These are phyloP conservation scores for Oncorhynchus gorbuscha DNA, from an alignment of 2,113 vertebrate genomes.

Conservation along the genomic window DNA sequence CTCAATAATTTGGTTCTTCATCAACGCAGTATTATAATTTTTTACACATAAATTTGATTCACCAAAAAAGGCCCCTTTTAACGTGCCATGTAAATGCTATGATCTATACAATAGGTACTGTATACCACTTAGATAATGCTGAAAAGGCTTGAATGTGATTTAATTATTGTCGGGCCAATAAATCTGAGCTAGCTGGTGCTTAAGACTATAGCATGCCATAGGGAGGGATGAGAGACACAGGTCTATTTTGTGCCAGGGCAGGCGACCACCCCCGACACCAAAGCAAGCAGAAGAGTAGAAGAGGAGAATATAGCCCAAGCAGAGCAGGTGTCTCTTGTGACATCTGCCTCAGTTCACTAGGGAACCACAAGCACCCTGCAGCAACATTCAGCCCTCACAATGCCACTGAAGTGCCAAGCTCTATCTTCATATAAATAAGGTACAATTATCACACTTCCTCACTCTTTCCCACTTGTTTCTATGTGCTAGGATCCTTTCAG, in stretches of 20 bases:
- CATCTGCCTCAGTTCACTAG: constrained; percentile 71
- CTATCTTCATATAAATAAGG: constrained; percentile 58
- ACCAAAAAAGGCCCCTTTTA: neutral
- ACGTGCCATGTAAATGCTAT: neutral
- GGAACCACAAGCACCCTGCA: constrained; percentile 55
- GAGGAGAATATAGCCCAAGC: constrained; percentile 50
- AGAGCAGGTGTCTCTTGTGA: constrained; percentile 70
- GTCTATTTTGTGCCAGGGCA: constrained; percentile 56
- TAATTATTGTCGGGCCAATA: constrained; percentile 39
- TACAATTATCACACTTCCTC: constrained; percentile 23
- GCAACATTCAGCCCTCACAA: constrained; percentile 47
- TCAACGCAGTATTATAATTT: constrained; percentile 28
- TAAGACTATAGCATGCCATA: constrained; percentile 62
- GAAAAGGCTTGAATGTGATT: constrained; percentile 27
- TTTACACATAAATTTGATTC: neutral
- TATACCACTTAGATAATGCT: neutral
- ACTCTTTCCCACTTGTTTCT: constrained; percentile 2
- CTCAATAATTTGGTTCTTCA: constrained; percentile 65
- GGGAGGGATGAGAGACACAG: constrained; percentile 35
- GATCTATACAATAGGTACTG: neutral
- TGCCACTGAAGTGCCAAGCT: constrained; percentile 36
- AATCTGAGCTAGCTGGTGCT: constrained; percentile 39
- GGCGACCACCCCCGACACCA: constrained; percentile 26
- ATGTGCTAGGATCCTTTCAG: constrained; percentile 20
- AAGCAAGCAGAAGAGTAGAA: constrained; percentile 28